These are phyloP conservation scores for Apis cerana DNA, from an alignment of 1,140 invertebrate species.

Conservation along the genomic window DNA sequence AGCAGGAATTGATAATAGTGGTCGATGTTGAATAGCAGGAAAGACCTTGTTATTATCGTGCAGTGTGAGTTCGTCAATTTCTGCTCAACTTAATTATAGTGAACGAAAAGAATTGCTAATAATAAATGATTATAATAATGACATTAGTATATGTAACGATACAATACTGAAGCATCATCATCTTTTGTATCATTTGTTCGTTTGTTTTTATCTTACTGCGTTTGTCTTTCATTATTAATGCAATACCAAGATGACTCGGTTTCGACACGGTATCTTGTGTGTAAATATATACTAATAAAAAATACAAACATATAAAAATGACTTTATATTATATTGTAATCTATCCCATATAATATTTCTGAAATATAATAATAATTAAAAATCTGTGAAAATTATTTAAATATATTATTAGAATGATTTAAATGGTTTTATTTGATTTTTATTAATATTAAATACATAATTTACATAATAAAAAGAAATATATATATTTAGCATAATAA, in stretches of 20 bases:
- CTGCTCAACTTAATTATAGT: slow-evolving; percentile 72
- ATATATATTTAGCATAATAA: slow-evolving; percentile 31
- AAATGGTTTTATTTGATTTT: slow-evolving; percentile 67
- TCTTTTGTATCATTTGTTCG: slow-evolving; percentile 80
- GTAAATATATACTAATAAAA: slow-evolving; percentile 79
- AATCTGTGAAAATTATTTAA: neutral
- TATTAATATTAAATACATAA: slow-evolving; percentile 66
- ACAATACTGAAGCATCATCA: slow-evolving; percentile 78
- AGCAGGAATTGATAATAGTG: slow-evolving; percentile 65
- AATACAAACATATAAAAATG: slow-evolving; percentile 54
- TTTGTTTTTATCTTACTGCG: slow-evolving; percentile 81
- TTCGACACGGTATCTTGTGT: slow-evolving; percentile 76
- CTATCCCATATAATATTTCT: neutral
- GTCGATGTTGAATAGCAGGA: slow-evolving; percentile 54
- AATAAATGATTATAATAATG: slow-evolving; percentile 75
- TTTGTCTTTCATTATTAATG: slow-evolving; percentile 81
- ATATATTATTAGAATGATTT: neutral
- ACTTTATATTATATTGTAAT: neutral
- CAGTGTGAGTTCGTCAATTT: slow-evolving; percentile 76
- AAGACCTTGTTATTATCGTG: slow-evolving; percentile 65
- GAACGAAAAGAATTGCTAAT: slow-evolving; percentile 75
- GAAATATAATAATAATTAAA: neutral
- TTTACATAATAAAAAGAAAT: slow-evolving; percentile 40
- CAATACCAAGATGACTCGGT: slow-evolving; percentile 77
- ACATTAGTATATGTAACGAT: slow-evolving; percentile 72